Evolutionary conservation across 2,888 invertebrate species (phyloP).

Genomic region (Agrilus cyanescens): DNA sequence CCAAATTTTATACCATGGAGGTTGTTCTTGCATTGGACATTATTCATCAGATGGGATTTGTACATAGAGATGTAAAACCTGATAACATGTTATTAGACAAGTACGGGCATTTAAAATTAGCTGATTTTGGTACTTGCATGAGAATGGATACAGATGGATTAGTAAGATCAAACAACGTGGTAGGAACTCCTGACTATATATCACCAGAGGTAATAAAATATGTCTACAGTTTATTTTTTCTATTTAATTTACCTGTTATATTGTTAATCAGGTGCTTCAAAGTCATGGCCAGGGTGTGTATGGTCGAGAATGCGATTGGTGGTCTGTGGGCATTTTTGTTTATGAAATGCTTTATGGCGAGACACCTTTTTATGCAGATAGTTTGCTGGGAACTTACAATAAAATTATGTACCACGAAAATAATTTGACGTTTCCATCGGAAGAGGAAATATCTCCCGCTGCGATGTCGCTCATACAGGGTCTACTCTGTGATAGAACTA

Average conservation of each 20-base stretch:
- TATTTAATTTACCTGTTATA: too few relatives aligned
- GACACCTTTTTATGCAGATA: slow-evolving; percentile 98
- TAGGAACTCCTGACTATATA: slow-evolving; percentile 99
- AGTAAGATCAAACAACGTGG: slow-evolving; percentile 93
- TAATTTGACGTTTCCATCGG: slow-evolving; percentile 89
- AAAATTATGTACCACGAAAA: slow-evolving; percentile 98
- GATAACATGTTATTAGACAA: slow-evolving; percentile 97
- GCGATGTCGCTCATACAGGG: slow-evolving; percentile 85
- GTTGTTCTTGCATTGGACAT: slow-evolving; percentile 95
- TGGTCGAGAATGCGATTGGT: slow-evolving; percentile 97
- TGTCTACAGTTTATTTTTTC: too few relatives aligned
- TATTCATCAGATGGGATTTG: slow-evolving; percentile 97
- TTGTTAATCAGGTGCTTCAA: slow-evolving; percentile 95
- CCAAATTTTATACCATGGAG: slow-evolving; percentile 96
- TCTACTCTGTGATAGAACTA: slow-evolving; percentile 83
- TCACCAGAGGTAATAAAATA: slow-evolving; percentile 61
- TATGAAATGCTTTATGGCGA: slow-evolving; percentile 99
- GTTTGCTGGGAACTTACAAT: slow-evolving; percentile 92
- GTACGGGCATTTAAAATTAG: slow-evolving; percentile 90
- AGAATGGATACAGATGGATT: slow-evolving; percentile 93
- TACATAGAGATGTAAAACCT: slow-evolving; percentile 94
- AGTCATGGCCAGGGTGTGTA: slow-evolving; percentile 90
- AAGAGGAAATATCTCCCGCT: slow-evolving; percentile 81
- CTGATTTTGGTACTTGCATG: slow-evolving; percentile 99
- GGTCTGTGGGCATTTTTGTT: slow-evolving; percentile 97